Conservation (phyloP, 2,113 vertebrate genomes). For the Eolophus roseicapilla region DNA sequence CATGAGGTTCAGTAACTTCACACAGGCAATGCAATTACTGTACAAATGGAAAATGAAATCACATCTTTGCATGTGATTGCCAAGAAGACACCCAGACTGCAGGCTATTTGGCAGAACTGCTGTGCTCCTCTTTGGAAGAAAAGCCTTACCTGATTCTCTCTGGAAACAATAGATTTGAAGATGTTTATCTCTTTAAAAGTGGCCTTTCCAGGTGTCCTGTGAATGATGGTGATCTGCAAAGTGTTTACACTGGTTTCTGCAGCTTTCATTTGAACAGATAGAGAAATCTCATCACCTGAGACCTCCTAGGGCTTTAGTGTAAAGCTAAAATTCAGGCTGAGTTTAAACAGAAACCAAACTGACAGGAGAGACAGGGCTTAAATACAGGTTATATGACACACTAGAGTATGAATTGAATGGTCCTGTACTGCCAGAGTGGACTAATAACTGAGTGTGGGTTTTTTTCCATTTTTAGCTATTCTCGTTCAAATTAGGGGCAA, state of each 20-base stretch:
- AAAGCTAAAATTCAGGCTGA: neutral
- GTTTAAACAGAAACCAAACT: neutral
- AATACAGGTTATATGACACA: neutral
- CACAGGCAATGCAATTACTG: neutral
- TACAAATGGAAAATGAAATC: constrained; percentile 17
- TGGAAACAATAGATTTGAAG: neutral
- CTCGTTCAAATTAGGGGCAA: neutral
- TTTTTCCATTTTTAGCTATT: neutral
- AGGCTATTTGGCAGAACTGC: neutral
- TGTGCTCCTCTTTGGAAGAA: neutral
- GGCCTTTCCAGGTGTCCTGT: neutral
- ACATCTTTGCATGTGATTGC: neutral
- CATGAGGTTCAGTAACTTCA: neutral
- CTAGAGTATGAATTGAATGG: neutral
- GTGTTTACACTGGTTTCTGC: neutral
- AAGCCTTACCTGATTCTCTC: neutral
- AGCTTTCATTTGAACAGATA: neutral
- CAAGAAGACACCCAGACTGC: neutral
- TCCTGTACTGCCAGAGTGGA: neutral
- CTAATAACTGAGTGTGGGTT: neutral
- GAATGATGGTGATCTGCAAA: neutral
- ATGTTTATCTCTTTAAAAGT: neutral
- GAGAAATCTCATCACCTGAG: neutral
- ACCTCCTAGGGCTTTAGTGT: neutral
- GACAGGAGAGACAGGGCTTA: neutral